Percentiles rank a stretch among this genome's conserved stretches.
These are phyloP conservation scores for Cathartes aura DNA, from an alignment of 2,113 vertebrate species.

Conservation along the genomic window DNA sequence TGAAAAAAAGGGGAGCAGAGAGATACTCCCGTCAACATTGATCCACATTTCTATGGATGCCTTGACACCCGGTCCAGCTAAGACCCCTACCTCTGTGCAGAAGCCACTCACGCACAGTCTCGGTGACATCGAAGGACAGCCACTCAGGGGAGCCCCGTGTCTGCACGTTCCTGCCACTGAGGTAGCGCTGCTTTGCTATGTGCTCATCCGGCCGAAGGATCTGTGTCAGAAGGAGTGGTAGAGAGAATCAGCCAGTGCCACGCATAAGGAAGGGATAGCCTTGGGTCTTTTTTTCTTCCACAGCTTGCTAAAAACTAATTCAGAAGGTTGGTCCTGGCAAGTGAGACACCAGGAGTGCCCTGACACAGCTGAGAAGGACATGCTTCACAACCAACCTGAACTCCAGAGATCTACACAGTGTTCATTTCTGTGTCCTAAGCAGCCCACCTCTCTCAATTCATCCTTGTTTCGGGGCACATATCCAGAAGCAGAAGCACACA, in stretches of 20 bases:
- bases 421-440: not conserved
- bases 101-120: conserved; percentile 95
- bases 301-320: conserved; percentile 67
- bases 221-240: conserved; percentile 65
- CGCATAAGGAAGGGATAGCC: conserved; percentile 46
- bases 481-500: not conserved
- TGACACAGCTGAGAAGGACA: not conserved
- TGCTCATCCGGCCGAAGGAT: conserved; percentile 91
- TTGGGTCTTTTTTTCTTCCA: conserved; percentile 51
- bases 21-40: not conserved
- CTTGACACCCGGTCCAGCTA: not conserved
- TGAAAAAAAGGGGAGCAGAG: not conserved
- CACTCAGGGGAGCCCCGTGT: conserved; percentile 91
- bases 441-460: not conserved
- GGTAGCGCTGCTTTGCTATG: conserved; percentile 95
- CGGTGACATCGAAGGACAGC: conserved; percentile 97
- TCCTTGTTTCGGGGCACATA: not conserved
- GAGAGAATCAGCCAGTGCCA: not conserved
- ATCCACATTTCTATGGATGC: not conserved
- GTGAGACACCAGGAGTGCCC: not conserved
- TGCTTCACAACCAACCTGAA: not conserved
- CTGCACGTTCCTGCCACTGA: conserved; percentile 92
- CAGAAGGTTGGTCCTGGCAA: conserved; percentile 43
- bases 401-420: not conserved
- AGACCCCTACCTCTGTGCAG: conserved; percentile 87